These are phyloP conservation scores for Sycophila texana DNA, from an alignment of 2,888 invertebrate genomes.

Conservation along the genomic window DNA sequence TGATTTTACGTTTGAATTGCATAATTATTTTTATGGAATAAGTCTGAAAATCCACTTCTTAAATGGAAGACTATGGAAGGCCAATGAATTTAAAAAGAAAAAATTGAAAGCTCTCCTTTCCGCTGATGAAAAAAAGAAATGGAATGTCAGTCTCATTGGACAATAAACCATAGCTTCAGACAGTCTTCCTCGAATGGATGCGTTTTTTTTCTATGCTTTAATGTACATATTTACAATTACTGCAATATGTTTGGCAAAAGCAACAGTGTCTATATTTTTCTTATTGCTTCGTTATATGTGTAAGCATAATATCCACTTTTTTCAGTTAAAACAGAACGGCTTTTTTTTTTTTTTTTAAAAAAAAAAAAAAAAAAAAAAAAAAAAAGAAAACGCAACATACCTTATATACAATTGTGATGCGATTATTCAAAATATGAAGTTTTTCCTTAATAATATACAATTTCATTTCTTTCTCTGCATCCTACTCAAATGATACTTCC, in stretches of 20 bases:
- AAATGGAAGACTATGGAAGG: constrained; percentile 50
- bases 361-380: neutral
- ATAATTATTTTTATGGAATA: constrained; percentile 18
- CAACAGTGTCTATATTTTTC: constrained; percentile 42
- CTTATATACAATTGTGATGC: constrained; percentile 67
- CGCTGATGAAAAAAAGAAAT: constrained; percentile 33
- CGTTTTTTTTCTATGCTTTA: constrained; percentile 37
- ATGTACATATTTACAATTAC: constrained; percentile 58
- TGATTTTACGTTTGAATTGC: constrained; percentile 24
- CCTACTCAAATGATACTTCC: constrained; percentile 19
- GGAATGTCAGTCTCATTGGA: constrained; percentile 57
- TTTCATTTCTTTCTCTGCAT: constrained; percentile 38
- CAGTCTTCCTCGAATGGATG: constrained; percentile 45
- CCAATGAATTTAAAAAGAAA: constrained; percentile 33
- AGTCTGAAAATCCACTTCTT: constrained; percentile 47
- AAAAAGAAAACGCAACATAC: constrained; percentile 36
- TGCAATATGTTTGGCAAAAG: constrained; percentile 54
- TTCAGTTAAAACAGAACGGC: constrained; percentile 28
- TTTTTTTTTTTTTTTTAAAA: too few species aligned
- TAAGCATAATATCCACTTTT: constrained; percentile 40
- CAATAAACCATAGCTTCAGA: constrained; percentile 51
- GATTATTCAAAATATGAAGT: constrained; percentile 69
- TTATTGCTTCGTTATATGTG: constrained; percentile 17
- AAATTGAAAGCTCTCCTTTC: constrained; percentile 25
- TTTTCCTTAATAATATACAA: constrained; percentile 60